Conservation (phyloP, 2,888 invertebrate species). For the Leucophenga montana region DNA sequence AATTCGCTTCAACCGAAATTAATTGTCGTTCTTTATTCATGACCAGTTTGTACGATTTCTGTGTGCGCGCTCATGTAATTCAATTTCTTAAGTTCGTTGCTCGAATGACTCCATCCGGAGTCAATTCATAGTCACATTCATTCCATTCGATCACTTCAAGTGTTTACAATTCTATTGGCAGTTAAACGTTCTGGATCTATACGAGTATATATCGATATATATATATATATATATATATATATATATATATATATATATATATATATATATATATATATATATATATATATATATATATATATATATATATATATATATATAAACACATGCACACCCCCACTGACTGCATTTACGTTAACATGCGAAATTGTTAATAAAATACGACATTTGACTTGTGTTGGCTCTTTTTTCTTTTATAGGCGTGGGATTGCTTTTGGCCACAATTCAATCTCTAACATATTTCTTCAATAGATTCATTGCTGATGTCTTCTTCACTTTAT, state of each 20-base stretch:
- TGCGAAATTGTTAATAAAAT: constrained; percentile 57
- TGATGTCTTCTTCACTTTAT: constrained; percentile 25
- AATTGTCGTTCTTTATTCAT: constrained; percentile 48
- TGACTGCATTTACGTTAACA: constrained; percentile 50
- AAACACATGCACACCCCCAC: constrained; percentile 36
- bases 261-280: neutral
- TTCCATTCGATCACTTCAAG: constrained; percentile 33
- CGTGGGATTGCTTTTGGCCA: constrained; percentile 61
- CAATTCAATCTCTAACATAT: constrained; percentile 13
- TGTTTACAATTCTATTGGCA: constrained; percentile 60
- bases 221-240: neutral
- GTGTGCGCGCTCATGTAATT: constrained; percentile 64
- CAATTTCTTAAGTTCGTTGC: constrained; percentile 46
- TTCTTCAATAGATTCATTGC: neutral
- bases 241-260: neutral
- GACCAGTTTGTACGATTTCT: constrained; percentile 66
- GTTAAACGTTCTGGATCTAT: no score
- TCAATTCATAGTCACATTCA: no score
- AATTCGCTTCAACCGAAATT: no score
- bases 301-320: neutral
- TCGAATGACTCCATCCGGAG: constrained; percentile 40
- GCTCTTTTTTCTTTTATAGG: constrained; percentile 54
- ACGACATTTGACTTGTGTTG: constrained; percentile 24
- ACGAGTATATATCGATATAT: no score
- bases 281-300: neutral